A percentile compares a stretch with the other conserved stretches of the same genome.
These are phyloP conservation scores for Emydura subglobosa DNA, from an alignment of 2,113 vertebrate species.

Conservation along the genomic window DNA sequence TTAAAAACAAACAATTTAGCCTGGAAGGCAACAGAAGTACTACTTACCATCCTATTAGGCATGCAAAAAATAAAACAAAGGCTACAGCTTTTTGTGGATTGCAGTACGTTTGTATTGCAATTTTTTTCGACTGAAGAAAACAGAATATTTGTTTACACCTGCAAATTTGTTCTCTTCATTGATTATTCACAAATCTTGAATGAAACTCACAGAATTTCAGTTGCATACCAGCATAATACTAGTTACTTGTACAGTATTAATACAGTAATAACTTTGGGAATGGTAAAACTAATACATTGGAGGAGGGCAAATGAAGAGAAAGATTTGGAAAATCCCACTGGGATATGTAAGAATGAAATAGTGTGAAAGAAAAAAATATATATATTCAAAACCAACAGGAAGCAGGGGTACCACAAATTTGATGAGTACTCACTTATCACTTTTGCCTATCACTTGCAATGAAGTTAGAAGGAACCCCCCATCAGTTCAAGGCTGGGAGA, in stretches of 20 bases:
- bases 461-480: neutral
- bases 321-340: neutral
- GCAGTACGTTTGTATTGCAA: neutral
- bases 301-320: neutral
- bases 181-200: neutral
- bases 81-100: neutral
- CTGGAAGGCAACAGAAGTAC: neutral
- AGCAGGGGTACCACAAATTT: constrained; percentile 9
- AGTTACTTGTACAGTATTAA: neutral
- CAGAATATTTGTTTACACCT: neutral
- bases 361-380: neutral
- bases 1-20: neutral
- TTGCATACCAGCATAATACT: neutral
- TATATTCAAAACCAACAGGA: neutral
- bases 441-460: constrained; percentile 25
- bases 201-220: neutral
- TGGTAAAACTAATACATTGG: neutral
- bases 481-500: neutral
- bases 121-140: neutral
- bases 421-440: constrained; percentile 10
- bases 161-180: neutral
- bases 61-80: neutral
- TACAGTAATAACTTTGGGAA: neutral
- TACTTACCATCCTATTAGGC: neutral
- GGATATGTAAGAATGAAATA: neutral